Base-by-base conservation (phyloP, 2,888 invertebrate species). In the Ophonus ardosiacus region DNA sequence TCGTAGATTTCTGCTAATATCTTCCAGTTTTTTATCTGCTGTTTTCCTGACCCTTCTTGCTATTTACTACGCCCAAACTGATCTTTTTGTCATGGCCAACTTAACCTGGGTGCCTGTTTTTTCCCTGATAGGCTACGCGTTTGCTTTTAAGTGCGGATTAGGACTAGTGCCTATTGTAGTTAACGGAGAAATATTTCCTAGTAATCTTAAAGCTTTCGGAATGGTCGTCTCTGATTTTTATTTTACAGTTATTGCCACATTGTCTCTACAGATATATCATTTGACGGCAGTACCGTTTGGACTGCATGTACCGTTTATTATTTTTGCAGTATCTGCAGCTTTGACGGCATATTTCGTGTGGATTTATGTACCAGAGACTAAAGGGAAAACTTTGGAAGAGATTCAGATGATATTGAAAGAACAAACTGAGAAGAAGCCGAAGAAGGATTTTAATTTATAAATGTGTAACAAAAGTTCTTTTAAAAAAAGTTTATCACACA, bases 91-190 rank as follows among this genome's bases (percentile, higher is more conserved):
- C 4, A 90, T 90, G 85, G 90, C 90, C 8, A 88, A 43, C 4
- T 18, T 63, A 6, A 63, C 51, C 3, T 80, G 79, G 85, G 15
- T 85, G 17, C 85, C 85, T n/a, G n/a, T 80, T 8, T 79, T 85
- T 43, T 63, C 80, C 7, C n/a, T 78, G 10, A 18, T 85, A 15
- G 79, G 68, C 7, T 85, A 80, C 21, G 85, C 85, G 0, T 85
- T 85, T 59, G 68, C 89, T 8, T 91, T 90, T 71, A 90, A 90
- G 86, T 86, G 89, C n/a, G 91, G 91, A 10, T 86, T 91, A 21
- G 91, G 91, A 0, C 88, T 90, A 81, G 90, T 91, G 0, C 91
- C 91, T 0, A 90, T 91, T 59, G 90, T 91, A 21, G 88, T 91
- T 78, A 90, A 90, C 8, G 90, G 90, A 0, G 91, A 91, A 87